phyloP scores from a whole-genome alignment of 2,113 vertebrate species.

The Orycteropus afer region DNA sequence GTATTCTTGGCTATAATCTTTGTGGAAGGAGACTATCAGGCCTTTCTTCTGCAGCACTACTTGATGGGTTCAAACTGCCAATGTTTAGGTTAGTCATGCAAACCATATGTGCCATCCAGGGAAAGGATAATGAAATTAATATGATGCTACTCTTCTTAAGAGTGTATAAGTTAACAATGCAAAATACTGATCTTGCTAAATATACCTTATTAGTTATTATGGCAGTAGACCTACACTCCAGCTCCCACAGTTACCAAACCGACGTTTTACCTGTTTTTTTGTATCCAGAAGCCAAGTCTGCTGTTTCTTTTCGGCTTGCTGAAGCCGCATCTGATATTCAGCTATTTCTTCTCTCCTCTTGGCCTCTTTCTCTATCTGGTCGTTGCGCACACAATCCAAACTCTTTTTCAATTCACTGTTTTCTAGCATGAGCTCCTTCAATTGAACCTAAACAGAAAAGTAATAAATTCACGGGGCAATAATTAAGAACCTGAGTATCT shows the following conservation, averaged over 20 bases:
- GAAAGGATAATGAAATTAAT: not conserved
- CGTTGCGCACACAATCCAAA: constrained; percentile 77
- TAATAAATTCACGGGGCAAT: not conserved
- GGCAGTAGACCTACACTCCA: not conserved
- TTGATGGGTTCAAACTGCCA: not conserved
- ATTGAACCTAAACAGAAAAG: constrained; percentile 78
- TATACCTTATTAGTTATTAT: not conserved
- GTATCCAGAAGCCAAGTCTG: constrained; percentile 70
- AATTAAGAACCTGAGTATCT: not conserved
- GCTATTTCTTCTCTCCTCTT: constrained; percentile 80
- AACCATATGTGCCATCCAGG: not conserved
- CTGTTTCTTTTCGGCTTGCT: constrained; percentile 72
- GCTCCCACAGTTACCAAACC: not conserved
- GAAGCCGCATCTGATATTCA: constrained; percentile 77
- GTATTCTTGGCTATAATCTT: not conserved
- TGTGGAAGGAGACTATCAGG: not conserved
- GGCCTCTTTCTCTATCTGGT: constrained; percentile 75
- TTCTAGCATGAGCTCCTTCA: constrained; percentile 77
- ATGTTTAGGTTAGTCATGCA: not conserved
- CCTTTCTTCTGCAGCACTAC: not conserved
- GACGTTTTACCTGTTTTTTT: constrained; percentile 71
- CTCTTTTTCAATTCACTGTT: constrained; percentile 78
- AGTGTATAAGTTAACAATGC: not conserved
- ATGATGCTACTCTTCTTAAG: not conserved
- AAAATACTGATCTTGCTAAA: not conserved